Percentiles rank a stretch among this genome's conserved stretches.
Conservation (phyloP, 2,797 vertebrate genomes). For the Peromyscus nudipes region DNA sequence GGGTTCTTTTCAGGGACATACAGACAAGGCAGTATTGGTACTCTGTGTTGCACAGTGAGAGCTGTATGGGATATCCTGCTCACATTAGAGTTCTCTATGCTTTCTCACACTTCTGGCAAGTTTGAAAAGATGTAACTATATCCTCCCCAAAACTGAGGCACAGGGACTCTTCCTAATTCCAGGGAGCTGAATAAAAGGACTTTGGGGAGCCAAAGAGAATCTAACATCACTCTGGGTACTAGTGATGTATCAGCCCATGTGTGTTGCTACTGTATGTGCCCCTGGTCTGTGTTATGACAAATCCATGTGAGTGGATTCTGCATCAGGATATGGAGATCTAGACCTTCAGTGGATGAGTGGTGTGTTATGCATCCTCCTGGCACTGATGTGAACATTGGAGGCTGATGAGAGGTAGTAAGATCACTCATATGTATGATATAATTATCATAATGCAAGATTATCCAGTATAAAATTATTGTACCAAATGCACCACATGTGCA, state of each 20-base stretch:
- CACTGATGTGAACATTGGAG: not conserved
- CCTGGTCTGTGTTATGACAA: not conserved
- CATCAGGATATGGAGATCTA: rapidly evolving
- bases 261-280: rapidly evolving
- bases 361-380: not conserved
- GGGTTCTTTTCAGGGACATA: not conserved
- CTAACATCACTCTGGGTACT: too few relatives aligned
- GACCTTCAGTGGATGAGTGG: rapidly evolving
- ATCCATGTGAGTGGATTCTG: not conserved
- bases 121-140: not conserved
- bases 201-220: not conserved
- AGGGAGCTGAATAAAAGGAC: not conserved
- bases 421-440: too few relatives aligned
- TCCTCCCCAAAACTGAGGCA: not conserved
- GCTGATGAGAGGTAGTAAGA: not conserved
- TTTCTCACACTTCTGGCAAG: not conserved
- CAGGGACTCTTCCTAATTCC: not conserved
- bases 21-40: not conserved
- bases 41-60: not conserved
- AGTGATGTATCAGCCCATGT: not conserved
- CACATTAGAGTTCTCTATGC: not conserved
- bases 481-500: too few relatives aligned
- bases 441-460: not conserved
- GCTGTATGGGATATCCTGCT: too few relatives aligned
- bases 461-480: not conserved